Evolutionary conservation across 2,888 invertebrate species (phyloP).

Genomic region (Drosophila merina): DNA sequence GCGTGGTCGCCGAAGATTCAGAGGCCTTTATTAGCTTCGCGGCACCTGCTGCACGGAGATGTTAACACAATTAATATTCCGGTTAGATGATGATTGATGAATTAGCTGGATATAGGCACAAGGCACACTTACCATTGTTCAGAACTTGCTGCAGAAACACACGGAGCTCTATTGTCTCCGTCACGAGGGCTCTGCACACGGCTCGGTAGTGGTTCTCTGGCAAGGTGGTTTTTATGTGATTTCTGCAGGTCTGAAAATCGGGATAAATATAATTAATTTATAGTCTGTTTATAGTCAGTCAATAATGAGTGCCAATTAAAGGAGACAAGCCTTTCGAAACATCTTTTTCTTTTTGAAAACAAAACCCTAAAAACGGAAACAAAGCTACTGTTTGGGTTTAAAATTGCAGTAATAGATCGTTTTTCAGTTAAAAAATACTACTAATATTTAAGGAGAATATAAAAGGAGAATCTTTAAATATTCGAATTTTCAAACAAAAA

Average conservation of each 20-base stretch:
- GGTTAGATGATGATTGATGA: neutral
- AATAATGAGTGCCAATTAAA: neutral
- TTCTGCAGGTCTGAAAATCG: constrained; percentile 85
- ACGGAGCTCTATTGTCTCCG: constrained; percentile 95
- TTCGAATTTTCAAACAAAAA: too few species aligned
- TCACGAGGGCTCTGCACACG: constrained; percentile 95
- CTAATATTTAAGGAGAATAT: too few species aligned
- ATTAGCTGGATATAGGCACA: neutral
- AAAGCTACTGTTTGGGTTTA: too few species aligned
- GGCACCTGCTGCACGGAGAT: constrained; percentile 85
- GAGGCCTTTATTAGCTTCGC: constrained; percentile 85
- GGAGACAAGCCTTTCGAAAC: neutral
- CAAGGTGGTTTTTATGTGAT: constrained; percentile 84
- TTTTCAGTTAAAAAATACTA: too few species aligned
- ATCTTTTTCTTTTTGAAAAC: too few species aligned
- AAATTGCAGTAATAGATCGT: too few species aligned
- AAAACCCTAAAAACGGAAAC: too few species aligned
- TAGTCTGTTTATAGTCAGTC: neutral
- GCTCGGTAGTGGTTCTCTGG: constrained; percentile 90
- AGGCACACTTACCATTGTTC: constrained; percentile 83
- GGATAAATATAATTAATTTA: neutral
- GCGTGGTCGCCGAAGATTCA: constrained; percentile 85
- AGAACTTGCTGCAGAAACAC: constrained; percentile 94
- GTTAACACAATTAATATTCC: constrained; percentile 2
- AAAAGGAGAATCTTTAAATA: too few species aligned